Evolutionary conservation across 2,113 vertebrate genomes (phyloP), one percentile per base, ranked within the genome.

Genomic region (Entomyzon cyanotis): DNA sequence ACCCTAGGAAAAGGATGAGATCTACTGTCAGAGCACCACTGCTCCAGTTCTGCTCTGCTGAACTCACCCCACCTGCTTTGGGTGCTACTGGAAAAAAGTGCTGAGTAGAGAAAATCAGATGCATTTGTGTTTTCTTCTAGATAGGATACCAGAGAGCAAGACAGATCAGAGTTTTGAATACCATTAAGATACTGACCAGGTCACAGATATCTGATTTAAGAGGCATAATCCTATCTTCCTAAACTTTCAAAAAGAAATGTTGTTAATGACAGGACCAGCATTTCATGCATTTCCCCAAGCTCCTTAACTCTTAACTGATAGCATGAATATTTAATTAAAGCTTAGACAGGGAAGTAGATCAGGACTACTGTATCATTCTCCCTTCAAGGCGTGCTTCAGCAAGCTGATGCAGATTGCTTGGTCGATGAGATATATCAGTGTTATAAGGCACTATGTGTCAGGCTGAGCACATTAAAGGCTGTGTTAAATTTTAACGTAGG

Each of bases 321-420:
- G 31, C 17, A 23, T 80, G 82, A 90, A 90, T 76, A 27, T 59
- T 89, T 90, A 87, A 93, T 93, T 76, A 90, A 93, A 93, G 46
- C 78, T 91, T 80, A 90, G 74, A 24, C 53, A 84, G 68, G 93
- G 70, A 63, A 87, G 75, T 47, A 70, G 55, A 91, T 91, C 71
- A 79, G 63, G 64, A 55, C 49, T 75, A 50, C 56, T 60, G 23
- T 83, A 76, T 73, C 46, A 59, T 79, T 79, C 81, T 75, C 64
- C 64, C 78, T 73, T 70, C 47, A 33, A 31, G 63, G 62, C 10
- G 12, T 84, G 70, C 69, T 94, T 79, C 73, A 41, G 84, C 84
- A 44, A 90, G 73, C 76, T 74, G 86, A 80, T 85, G 56, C 70
- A 84, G 75, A 78, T 63, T 95, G 58, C 62, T 67, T 52, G 63